Conservation (phyloP, 2,888 invertebrate species). For the Ctena decussata region DNA sequence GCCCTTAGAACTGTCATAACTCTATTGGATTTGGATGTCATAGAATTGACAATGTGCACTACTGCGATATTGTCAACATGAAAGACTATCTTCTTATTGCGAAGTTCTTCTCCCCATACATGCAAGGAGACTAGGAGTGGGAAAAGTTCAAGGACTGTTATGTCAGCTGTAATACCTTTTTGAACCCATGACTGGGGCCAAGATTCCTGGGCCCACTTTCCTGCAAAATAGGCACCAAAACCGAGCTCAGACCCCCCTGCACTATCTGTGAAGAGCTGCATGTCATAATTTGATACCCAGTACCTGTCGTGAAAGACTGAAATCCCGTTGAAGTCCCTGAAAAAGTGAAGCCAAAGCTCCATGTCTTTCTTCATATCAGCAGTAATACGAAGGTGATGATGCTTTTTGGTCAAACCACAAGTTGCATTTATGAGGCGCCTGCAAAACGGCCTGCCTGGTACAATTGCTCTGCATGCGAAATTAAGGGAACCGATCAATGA, state of each 20-base stretch:
- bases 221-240: constrained; percentile 23
- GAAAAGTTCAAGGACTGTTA: constrained; percentile 27
- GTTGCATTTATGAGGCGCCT: constrained; percentile 29
- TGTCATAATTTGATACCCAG: constrained; percentile 17
- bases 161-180: constrained; percentile 8
- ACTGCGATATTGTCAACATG: constrained; percentile 31
- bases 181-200: constrained; percentile 21
- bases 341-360: constrained; percentile 33
- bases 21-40: constrained; percentile 21
- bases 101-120: constrained; percentile 30
- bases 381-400: constrained; percentile 23
- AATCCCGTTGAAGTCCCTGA: constrained; percentile 14
- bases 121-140: constrained; percentile 31
- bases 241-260: constrained; percentile 2
- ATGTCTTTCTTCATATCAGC: constrained; percentile 26
- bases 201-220: neutral
- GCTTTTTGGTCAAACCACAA: constrained; percentile 10
- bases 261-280: constrained; percentile 18
- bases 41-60: constrained; percentile 33
- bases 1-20: constrained; percentile 31
- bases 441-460: constrained; percentile 42
- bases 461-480: constrained; percentile 42
- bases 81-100: constrained; percentile 35
- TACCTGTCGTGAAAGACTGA: constrained; percentile 39
- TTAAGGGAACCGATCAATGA: constrained; percentile 31